Conservation (phyloP, 2,797 vertebrate genomes). For the Harpagifer antarcticus region DNA sequence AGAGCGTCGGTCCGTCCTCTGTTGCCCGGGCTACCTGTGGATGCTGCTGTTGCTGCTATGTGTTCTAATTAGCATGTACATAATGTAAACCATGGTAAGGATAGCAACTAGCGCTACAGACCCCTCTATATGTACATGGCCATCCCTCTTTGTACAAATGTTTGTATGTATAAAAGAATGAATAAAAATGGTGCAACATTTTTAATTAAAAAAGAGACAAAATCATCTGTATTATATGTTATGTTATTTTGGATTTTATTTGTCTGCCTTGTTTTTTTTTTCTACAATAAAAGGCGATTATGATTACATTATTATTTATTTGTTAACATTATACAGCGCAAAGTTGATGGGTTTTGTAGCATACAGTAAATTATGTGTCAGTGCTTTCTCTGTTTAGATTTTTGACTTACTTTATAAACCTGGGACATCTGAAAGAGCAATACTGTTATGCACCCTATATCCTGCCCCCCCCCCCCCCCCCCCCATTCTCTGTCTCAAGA, state of each 20-base stretch:
- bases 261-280: slow-evolving; percentile 86
- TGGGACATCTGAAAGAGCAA: slow-evolving; percentile 90
- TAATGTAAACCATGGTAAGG: slow-evolving; percentile 93
- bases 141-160: slow-evolving; percentile 94
- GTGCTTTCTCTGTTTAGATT: slow-evolving; percentile 86
- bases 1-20: slow-evolving; percentile 63
- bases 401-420: slow-evolving; percentile 90
- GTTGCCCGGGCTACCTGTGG: slow-evolving; percentile 76
- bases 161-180: slow-evolving; percentile 88
- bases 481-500: slow-evolving; percentile 76
- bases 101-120: slow-evolving; percentile 92
- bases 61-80: slow-evolving; percentile 90
- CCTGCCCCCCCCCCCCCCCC: slow-evolving; percentile 33
- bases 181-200: slow-evolving; percentile 84
- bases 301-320: slow-evolving; percentile 96
- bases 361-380: slow-evolving; percentile 91
- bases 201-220: slow-evolving; percentile 83
- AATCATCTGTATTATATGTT: slow-evolving; percentile 86
- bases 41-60: slow-evolving; percentile 87
- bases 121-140: slow-evolving; percentile 83
- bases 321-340: slow-evolving; percentile 85
- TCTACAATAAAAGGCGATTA: slow-evolving; percentile 88
- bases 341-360: slow-evolving; percentile 78
- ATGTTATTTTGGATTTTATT: slow-evolving; percentile 85
- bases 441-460: slow-evolving; percentile 81